Conservation (phyloP, 2,888 invertebrate species). For the Alloplasta piceator region DNA sequence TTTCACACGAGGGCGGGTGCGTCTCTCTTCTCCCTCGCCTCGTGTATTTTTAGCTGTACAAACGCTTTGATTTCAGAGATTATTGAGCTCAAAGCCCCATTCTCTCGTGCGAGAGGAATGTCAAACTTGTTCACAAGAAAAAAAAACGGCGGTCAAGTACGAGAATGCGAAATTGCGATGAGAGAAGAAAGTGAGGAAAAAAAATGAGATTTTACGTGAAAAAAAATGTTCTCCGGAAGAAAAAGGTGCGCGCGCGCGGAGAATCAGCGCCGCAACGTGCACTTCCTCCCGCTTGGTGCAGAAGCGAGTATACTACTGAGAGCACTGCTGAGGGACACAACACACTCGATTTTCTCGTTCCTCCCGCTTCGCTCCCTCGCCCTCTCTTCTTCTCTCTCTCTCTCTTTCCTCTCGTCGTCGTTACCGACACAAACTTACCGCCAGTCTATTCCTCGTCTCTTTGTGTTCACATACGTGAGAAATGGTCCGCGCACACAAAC, state of each 20-base stretch:
- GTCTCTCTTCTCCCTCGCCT: too few species aligned
- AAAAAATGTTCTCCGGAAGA: background rate
- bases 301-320: constrained; percentile 63
- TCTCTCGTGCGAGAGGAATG: background rate
- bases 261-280: constrained; percentile 15
- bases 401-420: background rate
- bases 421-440: constrained; percentile 2
- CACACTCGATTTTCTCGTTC: constrained; percentile 27
- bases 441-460: constrained; percentile 23
- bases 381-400: constrained; percentile 21
- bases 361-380: constrained; percentile 27
- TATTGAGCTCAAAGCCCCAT: too few species aligned
- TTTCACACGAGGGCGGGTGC: too few species aligned
- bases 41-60: too few species aligned
- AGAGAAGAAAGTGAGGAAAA: constrained; percentile 8
- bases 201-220: background rate
- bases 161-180: background rate
- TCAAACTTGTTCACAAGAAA: background rate
- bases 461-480: background rate
- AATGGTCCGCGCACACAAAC: constrained; percentile 4
- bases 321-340: background rate
- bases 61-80: too few species aligned
- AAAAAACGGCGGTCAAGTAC: background rate
- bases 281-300: constrained; percentile 55
- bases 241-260: constrained; percentile 25